Base-by-base conservation (phyloP, 1,140 invertebrate species). In the Pemphigus obesinymphae region DNA sequence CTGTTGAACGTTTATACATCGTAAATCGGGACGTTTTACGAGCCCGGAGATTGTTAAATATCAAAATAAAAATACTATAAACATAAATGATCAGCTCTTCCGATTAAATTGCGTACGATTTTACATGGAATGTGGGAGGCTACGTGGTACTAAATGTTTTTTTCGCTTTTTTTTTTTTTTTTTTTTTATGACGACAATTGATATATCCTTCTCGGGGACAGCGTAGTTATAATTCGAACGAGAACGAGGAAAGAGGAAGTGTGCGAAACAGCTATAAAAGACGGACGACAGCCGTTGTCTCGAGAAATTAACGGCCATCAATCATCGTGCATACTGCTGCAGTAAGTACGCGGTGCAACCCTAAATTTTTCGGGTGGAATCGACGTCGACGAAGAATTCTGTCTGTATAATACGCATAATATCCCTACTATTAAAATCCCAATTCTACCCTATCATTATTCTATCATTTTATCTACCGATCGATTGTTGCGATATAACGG, bases 231-330 rank as follows among this genome's bases (percentile, higher is more conserved):
- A 66, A 66, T 34, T 66, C 20, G 61, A 37, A 37, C 23, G 26
- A 61, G 29, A 61, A 37, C 61, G 63, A 11, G 11, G n/a, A 23
- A 66, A 6, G n/a, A 20, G 37, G n/a, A 43, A 70, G n/a, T 37
- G 66, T 26, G 66, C n/a, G 66, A 5, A 26, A 70, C 23, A 3
- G 66, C 66, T 17, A 43, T 43, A 43, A 68, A 68, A 68, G 34
- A 68, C 37, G 37, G 34, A 68, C 40, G 63, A 68, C 37, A 43
- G 66, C 66, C 37, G 66, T 43, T 43, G 66, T 70, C 37, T 70
- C 66, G n/a, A 37, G 66, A 43, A 70, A 70, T 70, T 43, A 70
- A 70, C 37, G 37, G 37, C 37, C 37, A 70, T 70, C 66, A 70
- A 70, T 70, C 66, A 70, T 43, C 66, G 66, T 3, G 53, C n/a